Evolutionary conservation across 2,113 vertebrate genomes (phyloP).

Genomic region (Oenanthe melanoleuca): DNA sequence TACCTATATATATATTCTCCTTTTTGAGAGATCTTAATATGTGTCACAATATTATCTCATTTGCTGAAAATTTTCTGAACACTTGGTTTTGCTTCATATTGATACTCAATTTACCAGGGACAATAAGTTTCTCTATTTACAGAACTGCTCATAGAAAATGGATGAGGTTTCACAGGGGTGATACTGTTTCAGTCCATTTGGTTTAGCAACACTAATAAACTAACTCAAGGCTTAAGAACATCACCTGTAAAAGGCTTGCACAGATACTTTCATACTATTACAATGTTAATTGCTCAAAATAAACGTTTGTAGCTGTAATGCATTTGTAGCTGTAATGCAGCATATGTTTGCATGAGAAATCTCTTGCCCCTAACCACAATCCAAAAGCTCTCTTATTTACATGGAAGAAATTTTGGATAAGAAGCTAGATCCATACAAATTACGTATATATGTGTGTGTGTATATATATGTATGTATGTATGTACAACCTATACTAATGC

Average conservation of each 20-base stretch:
- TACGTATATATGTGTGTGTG: rapidly evolving
- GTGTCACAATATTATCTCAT: neutral
- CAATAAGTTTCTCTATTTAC: neutral
- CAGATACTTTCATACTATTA: neutral
- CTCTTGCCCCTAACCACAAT: neutral
- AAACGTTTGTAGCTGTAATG: neutral
- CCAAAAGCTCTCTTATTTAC: neutral
- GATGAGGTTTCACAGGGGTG: neutral
- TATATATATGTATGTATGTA: rapidly evolving
- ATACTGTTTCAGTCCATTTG: neutral
- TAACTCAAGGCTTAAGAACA: neutral
- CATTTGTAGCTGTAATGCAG: neutral
- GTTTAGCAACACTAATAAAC: neutral
- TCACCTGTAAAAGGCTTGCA: neutral
- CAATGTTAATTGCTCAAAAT: neutral
- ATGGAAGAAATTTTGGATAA: neutral
- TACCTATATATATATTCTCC: neutral
- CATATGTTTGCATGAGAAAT: neutral
- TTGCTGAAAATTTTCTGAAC: neutral
- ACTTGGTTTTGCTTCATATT: neutral
- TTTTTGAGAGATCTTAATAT: neutral
- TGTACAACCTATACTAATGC: neutral
- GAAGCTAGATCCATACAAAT: neutral
- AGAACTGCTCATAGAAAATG: neutral
- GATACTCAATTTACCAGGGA: neutral